These are phyloP conservation scores for Vultur gryphus DNA, from an alignment of 2,797 vertebrate species.

Conservation along the genomic window DNA sequence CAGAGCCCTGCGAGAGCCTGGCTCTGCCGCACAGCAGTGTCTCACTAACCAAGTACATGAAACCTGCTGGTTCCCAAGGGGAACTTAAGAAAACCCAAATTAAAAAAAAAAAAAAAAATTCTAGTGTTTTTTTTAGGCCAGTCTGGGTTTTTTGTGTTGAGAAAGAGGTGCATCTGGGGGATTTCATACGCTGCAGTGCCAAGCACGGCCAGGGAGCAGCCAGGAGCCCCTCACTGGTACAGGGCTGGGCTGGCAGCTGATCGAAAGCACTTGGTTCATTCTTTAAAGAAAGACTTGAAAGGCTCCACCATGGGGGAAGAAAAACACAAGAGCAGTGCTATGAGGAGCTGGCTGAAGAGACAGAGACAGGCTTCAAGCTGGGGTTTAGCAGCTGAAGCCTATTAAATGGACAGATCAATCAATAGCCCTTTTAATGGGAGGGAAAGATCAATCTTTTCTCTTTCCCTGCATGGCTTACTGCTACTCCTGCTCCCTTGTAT, in stretches of 20 bases:
- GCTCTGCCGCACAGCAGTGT: background rate
- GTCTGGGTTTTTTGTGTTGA: background rate
- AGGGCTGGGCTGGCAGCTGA: background rate
- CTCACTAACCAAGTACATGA: fast-evolving
- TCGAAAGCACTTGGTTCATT: background rate
- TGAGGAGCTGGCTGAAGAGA: conserved; percentile 15
- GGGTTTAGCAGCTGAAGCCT: background rate
- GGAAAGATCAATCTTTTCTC: background rate
- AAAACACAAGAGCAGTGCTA: conserved; percentile 8
- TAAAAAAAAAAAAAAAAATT: background rate
- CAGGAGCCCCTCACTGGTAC: background rate
- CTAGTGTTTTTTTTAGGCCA: background rate
- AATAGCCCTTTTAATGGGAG: background rate
- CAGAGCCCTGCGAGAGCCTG: background rate
- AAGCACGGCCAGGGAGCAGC: background rate
- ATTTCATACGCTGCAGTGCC: background rate
- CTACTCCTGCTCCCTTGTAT: background rate
- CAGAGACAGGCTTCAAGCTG: background rate
- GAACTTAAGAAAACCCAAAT: background rate
- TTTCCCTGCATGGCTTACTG: background rate
- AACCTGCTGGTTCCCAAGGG: background rate
- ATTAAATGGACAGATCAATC: conserved; percentile 29
- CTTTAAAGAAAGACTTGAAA: conserved; percentile 29
- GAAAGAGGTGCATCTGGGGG: background rate
- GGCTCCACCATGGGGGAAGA: background rate